Evolutionary conservation across 2,113 vertebrate species (phyloP), one percentile per base, ranked within the genome.

Genomic region (Xiphias gladius): DNA sequence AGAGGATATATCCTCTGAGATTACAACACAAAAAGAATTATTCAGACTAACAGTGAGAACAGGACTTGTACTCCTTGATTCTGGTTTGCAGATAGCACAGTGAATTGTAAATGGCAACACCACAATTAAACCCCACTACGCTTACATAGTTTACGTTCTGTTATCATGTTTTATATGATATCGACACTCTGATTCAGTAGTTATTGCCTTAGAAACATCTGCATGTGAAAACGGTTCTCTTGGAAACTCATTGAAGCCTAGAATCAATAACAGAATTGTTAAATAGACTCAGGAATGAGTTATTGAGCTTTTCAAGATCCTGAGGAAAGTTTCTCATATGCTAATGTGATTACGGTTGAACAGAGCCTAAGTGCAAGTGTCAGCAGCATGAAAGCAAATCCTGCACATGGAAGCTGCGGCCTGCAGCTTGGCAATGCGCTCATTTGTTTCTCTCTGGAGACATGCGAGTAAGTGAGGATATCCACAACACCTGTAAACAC

Each of bases 281-380:
- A 78, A 86, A 86, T 80, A 86, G 83, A 83, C 64, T 2, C 54
- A 72, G 79, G 69, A 77, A 82, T 54, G 43, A 64, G 67, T 80
- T 73, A 73, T 59, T 43, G 79, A 88, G 83, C 62, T 73, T 83
- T 81, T 72, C 16, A 48, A 70, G 46, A 82, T 43, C 80, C 66
- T 30, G 41, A 77, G 74, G 87, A 86, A 78, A 78, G 64, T 87
- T 86, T 87, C 79, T 80, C 72, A 85, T 77, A 87, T 90, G 88
- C 76, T 88, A 87, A 91, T 90, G 83, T 80, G 73, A 91, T 91
- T 76, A 87, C 79, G 69, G 58, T 43, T 84, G 61, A 43, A 68
- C 57, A 39, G 64, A 84, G 71, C 79, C 30, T 32, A 48, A 48
- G 58, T n/a, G n/a, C n/a, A 70, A 67, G 67, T 83, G 80, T 76